A percentile compares a stretch with the other conserved stretches of the same genome.
Conservation (phyloP, 2,797 vertebrate species). For the Myiothlypis coronata region DNA sequence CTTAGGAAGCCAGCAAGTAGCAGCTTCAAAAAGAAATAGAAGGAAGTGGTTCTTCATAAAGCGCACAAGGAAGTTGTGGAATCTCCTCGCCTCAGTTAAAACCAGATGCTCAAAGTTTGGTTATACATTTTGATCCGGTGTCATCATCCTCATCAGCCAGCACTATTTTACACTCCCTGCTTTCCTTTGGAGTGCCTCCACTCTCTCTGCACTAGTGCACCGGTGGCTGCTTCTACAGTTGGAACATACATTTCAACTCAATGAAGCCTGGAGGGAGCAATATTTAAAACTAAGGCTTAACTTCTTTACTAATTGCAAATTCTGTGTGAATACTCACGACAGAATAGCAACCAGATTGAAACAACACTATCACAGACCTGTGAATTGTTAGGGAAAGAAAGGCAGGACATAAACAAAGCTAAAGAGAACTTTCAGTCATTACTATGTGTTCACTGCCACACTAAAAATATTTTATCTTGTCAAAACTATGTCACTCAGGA, state of each 20-base stretch:
- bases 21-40: neutral
- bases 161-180: neutral
- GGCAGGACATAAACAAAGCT: neutral
- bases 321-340: neutral
- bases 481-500: neutral
- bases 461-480: neutral
- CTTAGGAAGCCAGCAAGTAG: neutral
- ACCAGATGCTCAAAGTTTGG: neutral
- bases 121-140: neutral
- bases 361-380: neutral
- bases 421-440: neutral
- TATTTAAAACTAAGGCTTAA: neutral
- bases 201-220: neutral
- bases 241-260: neutral
- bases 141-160: neutral
- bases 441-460: neutral
- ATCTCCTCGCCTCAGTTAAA: neutral
- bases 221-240: neutral
- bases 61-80: neutral
- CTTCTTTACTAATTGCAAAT: neutral
- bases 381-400: neutral
- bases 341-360: neutral
- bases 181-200: neutral
- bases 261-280: neutral
- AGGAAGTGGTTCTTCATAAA: conserved; percentile 6